Conservation (phyloP, 2,888 invertebrate genomes). For the Copidosoma aretas region DNA sequence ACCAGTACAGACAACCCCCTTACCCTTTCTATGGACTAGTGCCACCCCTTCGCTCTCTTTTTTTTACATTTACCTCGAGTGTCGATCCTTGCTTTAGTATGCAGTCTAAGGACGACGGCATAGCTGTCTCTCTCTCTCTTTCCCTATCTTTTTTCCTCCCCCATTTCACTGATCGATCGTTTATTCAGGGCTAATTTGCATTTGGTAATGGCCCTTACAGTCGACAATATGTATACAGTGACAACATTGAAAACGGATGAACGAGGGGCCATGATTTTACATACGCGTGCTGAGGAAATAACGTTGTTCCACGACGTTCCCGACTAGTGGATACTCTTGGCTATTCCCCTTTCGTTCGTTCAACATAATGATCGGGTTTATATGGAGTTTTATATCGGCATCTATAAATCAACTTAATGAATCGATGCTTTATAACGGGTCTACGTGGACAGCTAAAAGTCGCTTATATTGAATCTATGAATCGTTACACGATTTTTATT, state of each 20-base stretch:
- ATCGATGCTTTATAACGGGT: too few relatives aligned
- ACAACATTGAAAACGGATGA: constrained; percentile 44
- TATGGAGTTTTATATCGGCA: neutral
- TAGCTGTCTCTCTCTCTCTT: too few relatives aligned
- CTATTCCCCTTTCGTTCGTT: neutral
- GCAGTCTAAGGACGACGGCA: too few relatives aligned
- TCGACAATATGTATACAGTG: constrained; percentile 27
- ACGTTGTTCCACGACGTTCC: constrained; percentile 23
- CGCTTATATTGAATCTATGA: too few relatives aligned
- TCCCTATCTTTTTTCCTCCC: too few relatives aligned
- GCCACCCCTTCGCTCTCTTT: constrained; percentile 45
- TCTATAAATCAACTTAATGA: neutral
- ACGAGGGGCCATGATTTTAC: neutral
- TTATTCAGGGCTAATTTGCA: constrained; percentile 56
- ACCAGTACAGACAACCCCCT: constrained; percentile 34
- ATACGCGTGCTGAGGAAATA: constrained; percentile 32
- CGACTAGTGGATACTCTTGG: neutral
- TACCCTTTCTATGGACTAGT: constrained; percentile 49
- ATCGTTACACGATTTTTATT: too few relatives aligned
- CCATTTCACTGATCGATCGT: constrained; percentile 58
- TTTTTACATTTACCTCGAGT: too few relatives aligned
- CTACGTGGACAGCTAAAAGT: neutral
- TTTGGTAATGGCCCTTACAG: constrained; percentile 57
- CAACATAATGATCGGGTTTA: neutral
- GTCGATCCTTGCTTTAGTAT: too few relatives aligned